Percentiles rank a stretch among this genome's conserved stretches.
phyloP scores from a whole-genome alignment of 1,140 invertebrate species.

The Drosophila tani region DNA sequence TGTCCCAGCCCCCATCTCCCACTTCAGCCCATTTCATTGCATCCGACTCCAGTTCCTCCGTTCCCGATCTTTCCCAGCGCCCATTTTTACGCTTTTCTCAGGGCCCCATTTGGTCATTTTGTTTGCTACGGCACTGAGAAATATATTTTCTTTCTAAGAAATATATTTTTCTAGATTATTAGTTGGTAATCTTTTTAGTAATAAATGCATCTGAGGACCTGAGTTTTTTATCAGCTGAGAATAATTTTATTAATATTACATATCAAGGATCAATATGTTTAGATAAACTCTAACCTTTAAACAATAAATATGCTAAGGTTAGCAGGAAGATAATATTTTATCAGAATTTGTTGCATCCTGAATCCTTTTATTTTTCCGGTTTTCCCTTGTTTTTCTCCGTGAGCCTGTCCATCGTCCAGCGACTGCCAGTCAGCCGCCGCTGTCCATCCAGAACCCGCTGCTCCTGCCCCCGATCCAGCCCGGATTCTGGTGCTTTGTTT shows the following conservation, averaged over 20 bases:
- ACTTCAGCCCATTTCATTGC: conserved; percentile 35
- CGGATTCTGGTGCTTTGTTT: conserved; percentile 29
- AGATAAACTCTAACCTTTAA: too few relatives aligned
- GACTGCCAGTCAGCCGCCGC: conserved; percentile 48
- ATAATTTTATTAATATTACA: too few relatives aligned
- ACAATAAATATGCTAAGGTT: too few relatives aligned
- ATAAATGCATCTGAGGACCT: background rate
- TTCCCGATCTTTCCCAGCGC: conserved; percentile 17
- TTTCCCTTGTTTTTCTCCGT: background rate
- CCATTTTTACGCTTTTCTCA: conserved; percentile 20
- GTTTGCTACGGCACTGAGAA: conserved; percentile 28
- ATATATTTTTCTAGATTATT: background rate
- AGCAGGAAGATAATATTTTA: too few relatives aligned
- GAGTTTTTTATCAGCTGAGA: too few relatives aligned
- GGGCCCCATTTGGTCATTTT: conserved; percentile 37
- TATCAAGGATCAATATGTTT: too few relatives aligned
- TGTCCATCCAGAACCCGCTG: conserved; percentile 38
- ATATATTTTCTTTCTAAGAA: background rate
- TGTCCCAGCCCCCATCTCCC: conserved; percentile 20
- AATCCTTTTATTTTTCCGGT: too few relatives aligned
- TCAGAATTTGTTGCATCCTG: too few relatives aligned
- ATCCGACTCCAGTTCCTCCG: conserved; percentile 32
- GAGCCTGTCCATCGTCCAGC: conserved; percentile 35
- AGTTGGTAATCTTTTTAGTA: background rate
- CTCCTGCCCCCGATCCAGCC: conserved; percentile 4